A percentile compares a stretch with the other conserved stretches of the same genome.
Conservation (phyloP, 2,113 vertebrate genomes). For the Ceyx cyanopectus region DNA sequence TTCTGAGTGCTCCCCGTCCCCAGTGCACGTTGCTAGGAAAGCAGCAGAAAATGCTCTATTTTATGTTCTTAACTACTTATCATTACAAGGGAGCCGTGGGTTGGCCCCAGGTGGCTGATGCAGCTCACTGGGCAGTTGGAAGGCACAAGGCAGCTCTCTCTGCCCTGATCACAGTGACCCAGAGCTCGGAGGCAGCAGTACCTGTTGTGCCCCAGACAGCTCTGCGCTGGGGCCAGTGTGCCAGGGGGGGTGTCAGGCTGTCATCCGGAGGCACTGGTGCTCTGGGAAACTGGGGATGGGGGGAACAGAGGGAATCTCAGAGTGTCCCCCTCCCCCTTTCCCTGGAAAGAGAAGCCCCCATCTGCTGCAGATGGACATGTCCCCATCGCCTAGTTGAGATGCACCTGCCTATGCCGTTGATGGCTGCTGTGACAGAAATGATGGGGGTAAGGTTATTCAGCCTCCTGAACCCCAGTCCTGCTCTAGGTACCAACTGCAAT, state of each 20-base stretch:
- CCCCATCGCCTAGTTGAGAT: neutral
- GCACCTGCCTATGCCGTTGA: neutral
- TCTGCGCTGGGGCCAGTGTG: accelerated
- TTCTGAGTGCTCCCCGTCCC: neutral
- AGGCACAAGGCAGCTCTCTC: neutral
- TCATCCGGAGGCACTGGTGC: neutral
- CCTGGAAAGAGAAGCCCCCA: neutral
- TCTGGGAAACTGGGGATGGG: neutral
- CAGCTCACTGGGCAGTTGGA: neutral
- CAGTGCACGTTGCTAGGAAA: neutral
- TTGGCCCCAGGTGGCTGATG: neutral
- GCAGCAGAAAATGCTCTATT: neutral
- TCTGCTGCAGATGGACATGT: neutral
- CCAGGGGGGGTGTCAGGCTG: neutral
- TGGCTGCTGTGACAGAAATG: neutral
- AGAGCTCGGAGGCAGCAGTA: neutral
- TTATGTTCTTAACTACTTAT: neutral
- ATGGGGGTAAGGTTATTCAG: accelerated
- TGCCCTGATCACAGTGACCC: neutral
- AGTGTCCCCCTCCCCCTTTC: neutral
- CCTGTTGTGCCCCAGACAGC: neutral
- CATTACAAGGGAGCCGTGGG: neutral
- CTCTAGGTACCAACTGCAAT: neutral
- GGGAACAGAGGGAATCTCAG: neutral
- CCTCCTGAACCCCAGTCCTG: neutral